Conservation (phyloP, 2,888 invertebrate genomes). For the Sipunculus nudus region DNA sequence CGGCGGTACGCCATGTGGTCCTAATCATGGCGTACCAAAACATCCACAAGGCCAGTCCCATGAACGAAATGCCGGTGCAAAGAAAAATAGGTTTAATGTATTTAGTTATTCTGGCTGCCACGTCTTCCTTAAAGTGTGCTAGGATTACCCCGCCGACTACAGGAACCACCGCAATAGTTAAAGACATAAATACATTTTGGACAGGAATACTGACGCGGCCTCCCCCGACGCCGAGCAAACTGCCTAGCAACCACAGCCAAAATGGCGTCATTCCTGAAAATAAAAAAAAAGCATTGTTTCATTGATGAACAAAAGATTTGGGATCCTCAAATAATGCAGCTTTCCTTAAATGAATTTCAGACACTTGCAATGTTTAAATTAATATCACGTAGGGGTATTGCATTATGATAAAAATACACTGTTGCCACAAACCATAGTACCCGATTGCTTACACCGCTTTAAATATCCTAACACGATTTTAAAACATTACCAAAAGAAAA, state of each 20-base stretch:
- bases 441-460: too few relatives aligned
- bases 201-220: background rate
- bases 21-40: conserved; percentile 3
- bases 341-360: too few relatives aligned
- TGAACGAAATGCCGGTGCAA: conserved; percentile 1
- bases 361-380: too few relatives aligned
- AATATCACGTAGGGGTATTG: too few relatives aligned
- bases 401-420: too few relatives aligned
- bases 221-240: background rate
- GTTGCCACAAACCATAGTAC: too few relatives aligned
- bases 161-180: conserved; percentile 9
- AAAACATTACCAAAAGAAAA: too few relatives aligned
- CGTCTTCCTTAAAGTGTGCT: background rate
- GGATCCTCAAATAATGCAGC: too few relatives aligned
- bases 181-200: conserved; percentile 10
- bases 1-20: background rate
- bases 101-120: background rate
- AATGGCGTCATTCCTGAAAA: conserved; percentile 10
- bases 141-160: conserved; percentile 2
- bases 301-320: too few relatives aligned
- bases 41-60: conserved; percentile 6
- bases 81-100: conserved; percentile 4
- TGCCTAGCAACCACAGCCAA: conserved; percentile 9
- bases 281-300: too few relatives aligned
- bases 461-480: too few relatives aligned